Percentiles rank a stretch among this genome's conserved stretches.
phyloP scores from a whole-genome alignment of 2,888 invertebrate species.

The Machimus atricapillus region DNA sequence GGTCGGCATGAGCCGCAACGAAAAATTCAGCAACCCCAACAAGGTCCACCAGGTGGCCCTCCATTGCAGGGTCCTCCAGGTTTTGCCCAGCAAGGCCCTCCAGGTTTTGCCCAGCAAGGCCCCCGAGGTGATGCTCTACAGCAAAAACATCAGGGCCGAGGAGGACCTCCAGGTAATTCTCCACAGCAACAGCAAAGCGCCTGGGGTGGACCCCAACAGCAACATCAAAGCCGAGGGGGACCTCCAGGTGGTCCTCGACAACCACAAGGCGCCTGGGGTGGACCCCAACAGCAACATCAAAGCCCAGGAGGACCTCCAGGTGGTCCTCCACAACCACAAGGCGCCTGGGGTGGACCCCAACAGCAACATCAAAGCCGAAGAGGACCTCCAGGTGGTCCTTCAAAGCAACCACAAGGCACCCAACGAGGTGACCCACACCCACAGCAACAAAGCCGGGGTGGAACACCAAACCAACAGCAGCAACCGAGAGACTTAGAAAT shows the following conservation, averaged over 20 bases:
- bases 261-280: too few species aligned
- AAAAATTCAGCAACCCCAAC: neutral
- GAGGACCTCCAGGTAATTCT: too few species aligned
- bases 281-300: neutral
- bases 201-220: too few species aligned
- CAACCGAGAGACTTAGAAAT: neutral
- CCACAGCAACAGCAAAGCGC: too few species aligned
- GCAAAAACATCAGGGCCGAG: too few species aligned
- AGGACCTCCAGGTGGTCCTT: neutral
- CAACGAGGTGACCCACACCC: too few species aligned
- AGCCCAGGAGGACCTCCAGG: neutral
- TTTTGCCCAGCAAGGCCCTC: neutral
- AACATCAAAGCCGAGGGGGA: too few species aligned
- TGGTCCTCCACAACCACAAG: neutral
- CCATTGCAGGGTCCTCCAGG: neutral
- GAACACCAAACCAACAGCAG: neutral
- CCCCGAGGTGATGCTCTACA: too few species aligned
- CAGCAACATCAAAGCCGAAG: neutral
- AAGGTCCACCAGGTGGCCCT: neutral
- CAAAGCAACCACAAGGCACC: neutral
- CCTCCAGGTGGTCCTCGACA: neutral
- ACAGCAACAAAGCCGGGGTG: neutral
- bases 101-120: too few species aligned
- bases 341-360: neutral
- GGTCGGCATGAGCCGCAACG: neutral